Percentiles rank a stretch among this genome's conserved stretches.
phyloP scores from a whole-genome alignment of 2,888 invertebrate genomes.

The Rhingia campestris region DNA sequence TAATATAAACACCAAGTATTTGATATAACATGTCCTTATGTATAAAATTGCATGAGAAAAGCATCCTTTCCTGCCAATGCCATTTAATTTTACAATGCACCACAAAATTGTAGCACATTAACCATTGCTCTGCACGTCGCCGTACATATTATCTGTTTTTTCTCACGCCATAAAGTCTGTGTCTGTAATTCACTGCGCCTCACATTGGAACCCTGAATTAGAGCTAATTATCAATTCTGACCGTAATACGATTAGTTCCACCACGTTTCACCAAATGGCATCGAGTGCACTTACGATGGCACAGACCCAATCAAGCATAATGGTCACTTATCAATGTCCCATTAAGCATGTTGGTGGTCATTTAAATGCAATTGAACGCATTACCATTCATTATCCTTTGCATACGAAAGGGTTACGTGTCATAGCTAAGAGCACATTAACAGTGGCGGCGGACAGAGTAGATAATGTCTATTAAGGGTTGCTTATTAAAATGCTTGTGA shows the following conservation, averaged over 20 bases:
- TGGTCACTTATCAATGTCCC: slow-evolving; percentile 32
- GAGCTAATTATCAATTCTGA: slow-evolving; percentile 34
- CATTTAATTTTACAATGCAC: neutral
- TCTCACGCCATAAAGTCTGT: slow-evolving; percentile 20
- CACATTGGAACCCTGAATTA: slow-evolving; percentile 17
- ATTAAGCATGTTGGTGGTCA: slow-evolving; percentile 31
- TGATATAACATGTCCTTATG: no score
- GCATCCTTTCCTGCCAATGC: neutral
- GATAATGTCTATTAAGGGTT: neutral
- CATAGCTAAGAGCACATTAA: slow-evolving; percentile 8
- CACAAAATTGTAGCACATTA: neutral
- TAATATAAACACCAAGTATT: no score
- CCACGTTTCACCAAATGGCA: slow-evolving; percentile 19
- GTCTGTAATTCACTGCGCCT: neutral
- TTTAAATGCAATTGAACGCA: slow-evolving; percentile 51
- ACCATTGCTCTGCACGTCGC: neutral
- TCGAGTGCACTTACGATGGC: slow-evolving; percentile 3
- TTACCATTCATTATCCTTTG: slow-evolving; percentile 13
- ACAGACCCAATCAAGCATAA: slow-evolving; percentile 38
- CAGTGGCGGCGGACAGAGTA: neutral
- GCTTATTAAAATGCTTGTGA: neutral
- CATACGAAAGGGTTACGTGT: slow-evolving; percentile 17
- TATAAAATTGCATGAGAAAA: no score
- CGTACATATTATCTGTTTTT: slow-evolving; percentile 8
- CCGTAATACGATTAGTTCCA: slow-evolving; percentile 15